Base-by-base conservation (phyloP, 2,797 vertebrate species). In the Bradypodion ventrale region DNA sequence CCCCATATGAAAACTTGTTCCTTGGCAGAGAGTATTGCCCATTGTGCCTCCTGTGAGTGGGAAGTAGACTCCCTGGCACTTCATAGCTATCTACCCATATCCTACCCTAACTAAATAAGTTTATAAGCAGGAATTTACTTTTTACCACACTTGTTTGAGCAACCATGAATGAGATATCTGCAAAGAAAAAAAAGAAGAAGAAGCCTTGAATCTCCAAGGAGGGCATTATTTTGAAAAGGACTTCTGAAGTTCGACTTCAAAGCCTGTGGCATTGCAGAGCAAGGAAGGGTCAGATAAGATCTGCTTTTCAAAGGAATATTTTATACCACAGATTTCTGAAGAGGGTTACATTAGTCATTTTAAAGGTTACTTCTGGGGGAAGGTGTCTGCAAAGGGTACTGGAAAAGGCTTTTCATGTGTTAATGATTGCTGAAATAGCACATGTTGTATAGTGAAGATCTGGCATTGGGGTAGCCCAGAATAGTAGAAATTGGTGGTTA, bases 371-470 rank as follows among this genome's bases (percentile, higher is more conserved):
- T 83, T 87, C 87, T 72, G 63, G 8, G 15, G 1, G 1, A 35
- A 10, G 80, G 59, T 87, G 68, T 72, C 63, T 93, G 93, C 87
- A 93, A 90, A 93, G 83, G 32, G 12, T 78, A 35, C 75, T 84
- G 87, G 76, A 59, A 83, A 91, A 80, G 60, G 82, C 85, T 90
- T 91, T 88, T 49, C 5, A 83, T 84, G 82, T 87, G n/a, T 76
- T 66, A 70, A 88, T 85, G 88, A 91, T 88, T 83, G 91, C 32
- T 52, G 88, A 87, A 88, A 70, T 40, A 66, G 12, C 66, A 37
- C 37, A 40, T 76, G 49, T 32, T 59, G 37, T 29, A 29, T 29
- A 12, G 32, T 69, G 27, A 63, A 27, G 25, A 27, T 49, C 7
- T 8, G 46, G 46, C 8, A 1, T 56, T 56, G 15, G 52, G 21